A percentile compares a stretch with the other conserved stretches of the same genome.
Conservation (phyloP, 1,140 invertebrate genomes). For the Drosophila parabipectinata region DNA sequence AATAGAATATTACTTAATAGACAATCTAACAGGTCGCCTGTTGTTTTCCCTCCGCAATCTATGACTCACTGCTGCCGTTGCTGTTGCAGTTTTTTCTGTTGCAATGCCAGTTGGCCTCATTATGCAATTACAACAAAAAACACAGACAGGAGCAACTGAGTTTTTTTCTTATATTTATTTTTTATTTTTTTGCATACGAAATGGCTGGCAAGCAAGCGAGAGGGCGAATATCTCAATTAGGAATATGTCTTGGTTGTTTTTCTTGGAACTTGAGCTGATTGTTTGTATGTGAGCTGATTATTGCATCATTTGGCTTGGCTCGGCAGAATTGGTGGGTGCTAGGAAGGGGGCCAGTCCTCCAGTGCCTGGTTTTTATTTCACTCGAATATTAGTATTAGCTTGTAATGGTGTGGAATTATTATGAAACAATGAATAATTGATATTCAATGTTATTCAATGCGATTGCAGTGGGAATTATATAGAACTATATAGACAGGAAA, state of each 20-base stretch:
- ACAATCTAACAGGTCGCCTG: conserved; percentile 37
- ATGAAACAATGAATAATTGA: conserved; percentile 42
- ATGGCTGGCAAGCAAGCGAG: conserved; percentile 3
- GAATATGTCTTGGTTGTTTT: conserved; percentile 31
- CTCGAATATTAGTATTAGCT: conserved; percentile 9
- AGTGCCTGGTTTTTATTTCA: conserved; percentile 7
- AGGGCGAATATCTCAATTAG: conserved; percentile 38
- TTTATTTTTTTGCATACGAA: conserved; percentile 8
- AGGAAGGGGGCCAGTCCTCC: not conserved
- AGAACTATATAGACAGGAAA: not conserved
- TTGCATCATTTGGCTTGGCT: conserved; percentile 59
- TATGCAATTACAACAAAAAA: conserved; percentile 62
- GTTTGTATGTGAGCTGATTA: conserved; percentile 32
- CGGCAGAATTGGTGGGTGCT: conserved; percentile 36
- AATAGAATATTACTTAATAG: conserved; percentile 82
- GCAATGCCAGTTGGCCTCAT: conserved; percentile 57
- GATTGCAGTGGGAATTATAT: not conserved
- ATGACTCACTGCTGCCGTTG: conserved; percentile 48
- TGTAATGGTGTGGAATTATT: conserved; percentile 5
- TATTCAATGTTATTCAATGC: conserved; percentile 22
- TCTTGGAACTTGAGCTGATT: conserved; percentile 12
- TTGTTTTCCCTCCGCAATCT: conserved; percentile 20
- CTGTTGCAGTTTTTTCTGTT: conserved; percentile 14
- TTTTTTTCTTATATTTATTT: not conserved
- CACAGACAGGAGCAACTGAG: conserved; percentile 14